Conservation (phyloP, 2,113 vertebrate genomes). For the Petrocephalus zakoni region DNA sequence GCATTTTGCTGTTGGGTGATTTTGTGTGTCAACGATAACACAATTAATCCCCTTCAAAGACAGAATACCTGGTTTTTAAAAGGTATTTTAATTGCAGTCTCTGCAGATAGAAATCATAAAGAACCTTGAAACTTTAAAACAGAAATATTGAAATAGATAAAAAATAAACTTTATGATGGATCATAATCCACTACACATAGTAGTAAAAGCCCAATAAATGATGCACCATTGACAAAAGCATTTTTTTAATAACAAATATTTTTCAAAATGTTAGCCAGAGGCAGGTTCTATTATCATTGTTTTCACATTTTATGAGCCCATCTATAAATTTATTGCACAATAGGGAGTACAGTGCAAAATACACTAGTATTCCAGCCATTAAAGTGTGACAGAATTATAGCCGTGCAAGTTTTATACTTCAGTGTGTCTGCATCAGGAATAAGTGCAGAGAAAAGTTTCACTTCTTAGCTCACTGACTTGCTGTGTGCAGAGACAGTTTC, state of each 20-base stretch:
- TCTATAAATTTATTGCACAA: neutral
- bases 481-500: neutral
- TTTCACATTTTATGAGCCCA: neutral
- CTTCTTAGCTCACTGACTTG: neutral
- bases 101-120: neutral
- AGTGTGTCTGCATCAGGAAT: neutral
- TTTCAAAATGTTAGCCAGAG: slow-evolving; percentile 1
- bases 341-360: neutral
- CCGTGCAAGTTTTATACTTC: neutral
- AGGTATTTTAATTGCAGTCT: neutral
- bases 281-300: neutral
- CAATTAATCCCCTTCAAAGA: neutral
- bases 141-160: neutral
- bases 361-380: neutral
- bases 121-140: neutral
- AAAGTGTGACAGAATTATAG: slow-evolving; percentile 7
- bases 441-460: neutral
- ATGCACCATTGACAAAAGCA: neutral
- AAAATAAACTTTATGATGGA: neutral
- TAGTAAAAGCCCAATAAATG: neutral
- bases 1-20: too few relatives aligned
- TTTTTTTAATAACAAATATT: slow-evolving; percentile 9
- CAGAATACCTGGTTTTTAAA: neutral
- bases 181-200: neutral
- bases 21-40: too few relatives aligned